Evolutionary conservation across 2,113 vertebrate genomes (phyloP), one percentile per base, ranked within the genome.

Genomic region (Cariama cristata): DNA sequence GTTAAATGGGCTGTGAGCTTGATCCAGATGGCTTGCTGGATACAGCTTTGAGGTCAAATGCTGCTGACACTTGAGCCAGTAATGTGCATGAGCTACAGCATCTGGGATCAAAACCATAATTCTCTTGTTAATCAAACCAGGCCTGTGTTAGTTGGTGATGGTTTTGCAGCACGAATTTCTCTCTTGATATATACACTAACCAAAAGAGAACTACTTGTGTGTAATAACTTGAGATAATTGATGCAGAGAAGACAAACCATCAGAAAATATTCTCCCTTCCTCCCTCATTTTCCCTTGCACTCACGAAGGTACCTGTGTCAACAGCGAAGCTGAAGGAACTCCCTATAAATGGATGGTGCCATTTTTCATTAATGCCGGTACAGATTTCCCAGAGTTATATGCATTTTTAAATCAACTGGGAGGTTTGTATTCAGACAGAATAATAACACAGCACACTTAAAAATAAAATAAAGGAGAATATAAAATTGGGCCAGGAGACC

Each of bases 1-100:
- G 95, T 94, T 95, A 96, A 97, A 97, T 93, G 92, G 88, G 28
- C 91, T 93, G 89, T 94, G 80, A 96, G 86, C 67, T 90, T 92
- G 90, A 93, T 94, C 85, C 95, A 97, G 96, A 94, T 96, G 97
- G 96, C 79, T 94, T 94, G 67, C 72, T 96, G 72, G 90, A 69
- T 80, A 69, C 28, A 55, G 32, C 79, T 90, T 92, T 93, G 82
- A 97, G 96, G 95, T 97, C 97, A 97, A 93, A 95, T 77, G 85
- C 81, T 95, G 82, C 66, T 94, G 96, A 92, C 90, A 86, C 71
- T 93, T 42, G n/a, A 90, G 94, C 82, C 90, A 71, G 82, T 72
- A 86, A 90, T 20, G n/a, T 90, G 50, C 81, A 71, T 90, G 89
- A 95, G 63, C 88, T 88, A 71, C 55, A 86, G 92, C 92, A 86